Evolutionary conservation across 2,888 invertebrate species (phyloP).

Genomic region (Meteorus cinctellus): DNA sequence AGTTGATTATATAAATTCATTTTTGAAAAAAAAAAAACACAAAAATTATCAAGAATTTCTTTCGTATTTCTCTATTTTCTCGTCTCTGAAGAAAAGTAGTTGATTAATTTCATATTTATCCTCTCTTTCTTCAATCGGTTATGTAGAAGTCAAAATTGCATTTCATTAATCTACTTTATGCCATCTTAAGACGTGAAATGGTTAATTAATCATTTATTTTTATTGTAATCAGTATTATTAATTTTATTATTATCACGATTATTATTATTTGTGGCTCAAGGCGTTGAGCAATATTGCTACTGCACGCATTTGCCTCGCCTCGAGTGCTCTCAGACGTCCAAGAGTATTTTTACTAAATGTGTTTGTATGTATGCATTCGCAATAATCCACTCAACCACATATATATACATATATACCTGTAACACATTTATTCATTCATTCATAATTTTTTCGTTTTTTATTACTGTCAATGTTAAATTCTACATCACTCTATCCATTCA

Average conservation of each 20-base stretch:
- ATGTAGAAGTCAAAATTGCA: constrained; percentile 39
- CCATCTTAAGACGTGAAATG: constrained; percentile 58
- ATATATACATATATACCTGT: not conserved
- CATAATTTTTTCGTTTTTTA: not conserved
- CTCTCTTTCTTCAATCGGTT: too few species aligned
- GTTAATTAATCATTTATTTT: constrained; percentile 69
- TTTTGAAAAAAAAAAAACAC: not conserved
- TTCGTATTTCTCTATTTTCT: constrained; percentile 7
- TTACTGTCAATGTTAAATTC: not conserved
- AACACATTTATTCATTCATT: not conserved
- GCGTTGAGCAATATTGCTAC: constrained; percentile 45
- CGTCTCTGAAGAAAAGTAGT: constrained; percentile 29
- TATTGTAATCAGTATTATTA: constrained; percentile 59
- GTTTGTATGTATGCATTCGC: constrained; percentile 9
- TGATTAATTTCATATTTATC: not conserved
- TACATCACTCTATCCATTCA: not conserved
- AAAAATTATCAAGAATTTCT: not conserved
- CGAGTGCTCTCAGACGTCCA: constrained; percentile 28
- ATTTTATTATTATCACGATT: constrained; percentile 54
- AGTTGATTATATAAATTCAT: not conserved
- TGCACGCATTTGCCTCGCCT: constrained; percentile 12
- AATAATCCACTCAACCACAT: constrained; percentile 23
- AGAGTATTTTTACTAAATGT: constrained; percentile 22
- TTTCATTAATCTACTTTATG: constrained; percentile 59
- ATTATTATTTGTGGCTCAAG: constrained; percentile 50